Evolutionary conservation across 2,797 vertebrate genomes (phyloP).

Genomic region (Hyperoplus lanceolatus): DNA sequence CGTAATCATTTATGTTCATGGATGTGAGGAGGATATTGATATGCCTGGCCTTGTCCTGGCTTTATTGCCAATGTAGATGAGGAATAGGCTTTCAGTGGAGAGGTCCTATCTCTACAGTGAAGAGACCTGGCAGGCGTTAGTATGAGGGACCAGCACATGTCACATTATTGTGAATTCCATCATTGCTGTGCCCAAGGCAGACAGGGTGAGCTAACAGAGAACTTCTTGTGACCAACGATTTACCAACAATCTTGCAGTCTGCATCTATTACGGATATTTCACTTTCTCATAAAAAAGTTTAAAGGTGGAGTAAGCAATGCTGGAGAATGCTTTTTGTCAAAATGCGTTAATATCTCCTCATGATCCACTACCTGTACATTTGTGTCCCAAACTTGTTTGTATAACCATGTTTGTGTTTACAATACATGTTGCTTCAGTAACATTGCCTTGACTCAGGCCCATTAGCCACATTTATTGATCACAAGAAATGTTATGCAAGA

Average conservation of each 20-base stretch:
- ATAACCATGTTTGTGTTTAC: background rate
- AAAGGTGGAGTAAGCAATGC: no score
- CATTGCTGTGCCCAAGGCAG: conserved; percentile 57
- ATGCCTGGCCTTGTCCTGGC: conserved; percentile 45
- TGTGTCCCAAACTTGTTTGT: background rate
- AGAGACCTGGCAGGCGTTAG: conserved; percentile 70
- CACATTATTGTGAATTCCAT: conserved; percentile 74
- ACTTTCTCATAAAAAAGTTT: no score
- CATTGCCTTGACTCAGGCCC: background rate
- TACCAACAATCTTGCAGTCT: conserved; percentile 10
- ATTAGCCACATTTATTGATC: background rate
- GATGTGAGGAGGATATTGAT: conserved; percentile 52
- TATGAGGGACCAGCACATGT: conserved; percentile 51
- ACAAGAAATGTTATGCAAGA: background rate
- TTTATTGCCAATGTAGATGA: conserved; percentile 70
- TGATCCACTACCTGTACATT: background rate
- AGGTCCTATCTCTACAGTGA: conserved; percentile 60
- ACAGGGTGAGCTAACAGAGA: conserved; percentile 40
- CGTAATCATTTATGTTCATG: conserved; percentile 43
- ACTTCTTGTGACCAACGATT: conserved; percentile 31
- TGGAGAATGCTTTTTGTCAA: no score
- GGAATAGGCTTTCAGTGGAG: conserved; percentile 67
- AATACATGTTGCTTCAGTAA: background rate
- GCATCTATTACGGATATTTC: background rate
- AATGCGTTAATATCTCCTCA: no score